Base-by-base conservation (phyloP, 2,888 invertebrate genomes). In the Eilema caniola region DNA sequence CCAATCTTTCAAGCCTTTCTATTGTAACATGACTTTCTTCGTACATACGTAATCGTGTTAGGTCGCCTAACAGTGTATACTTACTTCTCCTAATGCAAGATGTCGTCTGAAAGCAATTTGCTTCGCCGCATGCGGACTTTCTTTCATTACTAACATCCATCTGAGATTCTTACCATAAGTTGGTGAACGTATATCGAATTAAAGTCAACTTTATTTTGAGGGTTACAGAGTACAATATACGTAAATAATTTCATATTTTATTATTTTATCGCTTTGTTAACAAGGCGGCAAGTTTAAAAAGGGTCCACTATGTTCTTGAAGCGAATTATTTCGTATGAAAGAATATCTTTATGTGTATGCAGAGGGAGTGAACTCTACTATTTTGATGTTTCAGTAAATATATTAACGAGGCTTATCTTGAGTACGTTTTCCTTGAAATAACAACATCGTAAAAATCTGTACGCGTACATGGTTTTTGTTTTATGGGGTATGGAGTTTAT, bases 51-150 rank as follows among this genome's bases (percentile, higher is more conserved):
- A 72, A 81, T 76, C 69, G 33, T 23, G 62, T 75, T 71, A 73
- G 74, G 77, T 80, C 84, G 70, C 69, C 75, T 73, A 79, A 76
- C 68, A 72, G 76, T 76, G 77, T 72, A 78, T 80, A 81, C 72
- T 70, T 73, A 80, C 81, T 81, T 74, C 71, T 86, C 83, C 90
- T 93, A 93, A 94, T 93, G 93, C 90, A 88, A 90, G 89, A 85
- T 92, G 92, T 93, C 94, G 93, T 94, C 91, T 90, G 88, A 93
- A 94, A 93, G 91, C 94, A 92, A 95, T 95, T 94, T 95, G 92
- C 91, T 85, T 86, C 93, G 78, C 92, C 84, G 88, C 90, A 86
- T 92, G 93, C 86, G 92, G 93, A 91, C 92, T 88, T 90, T 89
- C 89, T 91, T 91, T 92, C 91, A 92, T 92, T 92, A 93, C 89